Conservation (phyloP, 2,888 invertebrate genomes). For the Petrophora chlorosata region DNA sequence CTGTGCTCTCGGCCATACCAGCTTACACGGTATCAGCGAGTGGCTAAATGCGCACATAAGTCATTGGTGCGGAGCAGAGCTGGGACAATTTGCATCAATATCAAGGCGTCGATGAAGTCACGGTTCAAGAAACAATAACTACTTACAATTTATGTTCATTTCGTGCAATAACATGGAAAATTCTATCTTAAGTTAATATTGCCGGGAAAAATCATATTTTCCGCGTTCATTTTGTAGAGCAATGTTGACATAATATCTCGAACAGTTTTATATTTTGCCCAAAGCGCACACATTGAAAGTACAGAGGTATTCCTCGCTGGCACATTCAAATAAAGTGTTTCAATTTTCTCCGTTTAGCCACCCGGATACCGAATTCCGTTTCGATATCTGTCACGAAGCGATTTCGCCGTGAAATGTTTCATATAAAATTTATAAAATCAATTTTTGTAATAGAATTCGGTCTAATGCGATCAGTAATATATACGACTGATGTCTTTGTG, state of each 20-base stretch:
- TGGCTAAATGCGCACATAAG: too few species aligned
- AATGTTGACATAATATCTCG: neutral
- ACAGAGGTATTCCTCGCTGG: too few species aligned
- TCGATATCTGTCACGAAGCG: slow-evolving; percentile 1
- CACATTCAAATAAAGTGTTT: slow-evolving; percentile 2
- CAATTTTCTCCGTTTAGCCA: slow-evolving; percentile 2
- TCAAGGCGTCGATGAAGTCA: too few species aligned
- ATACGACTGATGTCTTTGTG: slow-evolving; percentile 17
- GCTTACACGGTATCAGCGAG: too few species aligned
- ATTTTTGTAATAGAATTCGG: slow-evolving; percentile 31
- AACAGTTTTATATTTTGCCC: slow-evolving; percentile 1
- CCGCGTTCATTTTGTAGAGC: neutral
- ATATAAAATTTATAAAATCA: slow-evolving; percentile 31
- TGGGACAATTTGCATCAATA: neutral
- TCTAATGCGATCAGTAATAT: slow-evolving; percentile 20
- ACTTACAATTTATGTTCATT: too few species aligned
- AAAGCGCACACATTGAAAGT: neutral
- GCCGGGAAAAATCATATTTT: too few species aligned
- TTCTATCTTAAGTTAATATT: too few species aligned
- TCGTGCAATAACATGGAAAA: too few species aligned
- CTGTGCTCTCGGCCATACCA: too few species aligned
- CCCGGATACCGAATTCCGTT: slow-evolving; percentile 8
- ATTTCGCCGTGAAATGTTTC: slow-evolving; percentile 8
- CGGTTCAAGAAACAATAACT: too few species aligned
- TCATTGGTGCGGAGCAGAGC: too few species aligned